Conservation (phyloP, 2,797 vertebrate species). For the Forpus xanthops region DNA sequence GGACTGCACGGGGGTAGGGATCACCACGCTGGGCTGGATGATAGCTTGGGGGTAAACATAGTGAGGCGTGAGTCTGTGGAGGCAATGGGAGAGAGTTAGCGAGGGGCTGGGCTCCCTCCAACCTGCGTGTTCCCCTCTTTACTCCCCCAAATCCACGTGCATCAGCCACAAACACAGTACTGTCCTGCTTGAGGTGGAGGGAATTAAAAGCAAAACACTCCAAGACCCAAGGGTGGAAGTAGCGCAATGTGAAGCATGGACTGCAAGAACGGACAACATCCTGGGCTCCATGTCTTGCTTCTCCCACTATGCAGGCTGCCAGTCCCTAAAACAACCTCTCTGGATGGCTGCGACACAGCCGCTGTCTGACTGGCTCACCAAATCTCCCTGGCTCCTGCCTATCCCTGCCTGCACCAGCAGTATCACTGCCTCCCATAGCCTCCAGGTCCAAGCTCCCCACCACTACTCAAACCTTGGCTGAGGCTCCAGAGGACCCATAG, state of each 20-base stretch:
- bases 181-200: not conserved
- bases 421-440: accelerated
- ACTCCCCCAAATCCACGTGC: accelerated
- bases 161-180: accelerated
- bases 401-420: not conserved
- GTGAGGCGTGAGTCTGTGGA: slow-evolving; percentile 86
- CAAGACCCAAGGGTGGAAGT: not conserved
- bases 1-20: slow-evolving; percentile 87
- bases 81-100: slow-evolving; percentile 14
- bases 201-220: not conserved
- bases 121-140: accelerated
- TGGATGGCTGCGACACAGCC: accelerated
- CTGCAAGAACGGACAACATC: not conserved
- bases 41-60: slow-evolving; percentile 90
- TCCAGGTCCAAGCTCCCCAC: not conserved
- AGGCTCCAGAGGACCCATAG: not conserved
- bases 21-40: slow-evolving; percentile 90
- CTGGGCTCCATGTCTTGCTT: accelerated
- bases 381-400: not conserved
- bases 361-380: accelerated
- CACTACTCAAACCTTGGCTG: not conserved
- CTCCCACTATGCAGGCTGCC: not conserved
- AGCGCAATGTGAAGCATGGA: not conserved
- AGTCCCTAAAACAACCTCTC: not conserved
- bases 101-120: not conserved